phyloP scores from a whole-genome alignment of 1,140 invertebrate species.

The Trialeurodes vaporariorum region DNA sequence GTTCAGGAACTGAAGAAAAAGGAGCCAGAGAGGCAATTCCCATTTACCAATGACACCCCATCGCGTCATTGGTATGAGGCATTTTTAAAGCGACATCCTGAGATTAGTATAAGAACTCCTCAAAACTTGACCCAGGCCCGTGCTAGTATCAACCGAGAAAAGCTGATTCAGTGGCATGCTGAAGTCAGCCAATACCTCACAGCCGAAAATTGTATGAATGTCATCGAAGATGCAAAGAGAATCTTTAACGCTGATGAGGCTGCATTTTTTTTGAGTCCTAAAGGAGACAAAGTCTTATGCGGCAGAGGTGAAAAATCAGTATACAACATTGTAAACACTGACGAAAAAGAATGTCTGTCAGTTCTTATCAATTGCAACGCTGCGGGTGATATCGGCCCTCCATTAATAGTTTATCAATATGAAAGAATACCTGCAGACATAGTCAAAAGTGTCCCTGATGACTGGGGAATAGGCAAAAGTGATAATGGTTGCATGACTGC shows the following conservation, averaged over 20 bases:
- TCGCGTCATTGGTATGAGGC: constrained; percentile 30
- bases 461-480: constrained; percentile 31
- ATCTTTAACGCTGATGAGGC: no score
- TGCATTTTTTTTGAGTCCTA: no score
- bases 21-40: no score
- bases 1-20: not conserved
- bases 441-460: constrained; percentile 23
- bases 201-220: no score
- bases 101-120: constrained; percentile 21
- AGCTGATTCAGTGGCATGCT: no score
- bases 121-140: constrained; percentile 26
- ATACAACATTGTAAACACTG: constrained; percentile 24
- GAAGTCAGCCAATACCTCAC: no score
- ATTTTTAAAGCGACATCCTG: constrained; percentile 28
- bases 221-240: no score
- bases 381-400: constrained; percentile 28
- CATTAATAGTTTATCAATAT: constrained; percentile 30
- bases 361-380: constrained; percentile 32
- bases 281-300: no score
- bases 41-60: constrained; percentile 25
- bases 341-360: constrained; percentile 34
- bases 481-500: constrained; percentile 35
- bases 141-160: no score
- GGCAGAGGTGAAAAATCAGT: constrained; percentile 26
- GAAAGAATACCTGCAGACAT: constrained; percentile 28